Conservation (phyloP, 2,797 vertebrate species). For the Lagocephalus sceleratus region DNA sequence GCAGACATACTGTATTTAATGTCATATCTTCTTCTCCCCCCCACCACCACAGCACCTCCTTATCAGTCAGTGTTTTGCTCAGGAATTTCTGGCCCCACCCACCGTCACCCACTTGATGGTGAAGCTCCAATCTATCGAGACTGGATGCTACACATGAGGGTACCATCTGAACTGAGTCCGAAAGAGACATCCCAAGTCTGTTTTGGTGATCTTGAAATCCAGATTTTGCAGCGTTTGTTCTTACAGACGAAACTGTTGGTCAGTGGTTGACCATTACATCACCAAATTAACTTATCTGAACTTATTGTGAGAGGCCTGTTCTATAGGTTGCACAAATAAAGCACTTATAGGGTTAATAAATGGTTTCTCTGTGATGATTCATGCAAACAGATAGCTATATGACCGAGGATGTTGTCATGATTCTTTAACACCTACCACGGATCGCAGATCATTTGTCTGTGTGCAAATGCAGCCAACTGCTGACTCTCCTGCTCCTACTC, state of each 20-base stretch:
- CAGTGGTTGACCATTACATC: too few species aligned
- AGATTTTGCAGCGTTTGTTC: too few species aligned
- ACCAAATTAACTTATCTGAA: too few species aligned
- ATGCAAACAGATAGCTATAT: too few species aligned
- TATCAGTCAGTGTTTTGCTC: constrained; percentile 27
- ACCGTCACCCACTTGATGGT: neutral
- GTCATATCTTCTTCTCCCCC: constrained; percentile 51
- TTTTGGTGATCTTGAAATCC: neutral
- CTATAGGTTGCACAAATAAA: too few species aligned
- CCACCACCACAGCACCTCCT: constrained; percentile 3
- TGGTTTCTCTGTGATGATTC: too few species aligned
- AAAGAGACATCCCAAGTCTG: neutral
- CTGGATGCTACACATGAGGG: constrained; percentile 7
- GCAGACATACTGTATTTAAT: constrained; percentile 85
- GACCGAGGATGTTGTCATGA: too few species aligned
- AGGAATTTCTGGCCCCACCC: constrained; percentile 26
- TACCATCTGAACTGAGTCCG: too few species aligned
- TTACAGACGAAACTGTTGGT: too few species aligned
- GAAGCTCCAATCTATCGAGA: neutral
- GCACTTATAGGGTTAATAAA: too few species aligned
- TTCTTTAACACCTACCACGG: constrained; percentile 1
- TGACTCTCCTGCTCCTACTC: constrained; percentile 57
- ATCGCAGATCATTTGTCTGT: constrained; percentile 35
- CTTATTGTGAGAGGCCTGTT: too few species aligned
- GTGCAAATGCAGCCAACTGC: constrained; percentile 30